phyloP scores from a whole-genome alignment of 2,888 invertebrate species.

The Halocaridina rubra region DNA sequence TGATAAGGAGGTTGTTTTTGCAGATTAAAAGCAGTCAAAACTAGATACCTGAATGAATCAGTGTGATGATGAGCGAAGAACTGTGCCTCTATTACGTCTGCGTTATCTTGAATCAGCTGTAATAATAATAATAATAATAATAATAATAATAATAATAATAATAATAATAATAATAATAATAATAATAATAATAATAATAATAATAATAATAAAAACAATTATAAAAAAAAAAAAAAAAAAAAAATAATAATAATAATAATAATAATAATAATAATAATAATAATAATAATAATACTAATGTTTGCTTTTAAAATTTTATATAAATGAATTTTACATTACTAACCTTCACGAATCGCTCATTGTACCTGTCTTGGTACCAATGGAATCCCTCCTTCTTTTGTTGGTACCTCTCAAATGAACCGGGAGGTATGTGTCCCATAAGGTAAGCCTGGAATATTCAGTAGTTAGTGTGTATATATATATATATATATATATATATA shows the following conservation, averaged over 20 bases:
- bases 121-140: slow-evolving; percentile 33
- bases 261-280: background rate
- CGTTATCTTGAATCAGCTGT: slow-evolving; percentile 66
- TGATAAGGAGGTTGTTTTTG: too few relatives aligned
- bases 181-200: background rate
- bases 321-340: background rate
- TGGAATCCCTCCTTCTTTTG: slow-evolving; percentile 64
- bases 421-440: slow-evolving; percentile 65
- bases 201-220: background rate
- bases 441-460: slow-evolving; percentile 40
- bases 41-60: slow-evolving; percentile 66
- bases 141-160: background rate
- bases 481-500: background rate
- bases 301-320: background rate
- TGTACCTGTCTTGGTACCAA: slow-evolving; percentile 68
- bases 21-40: background rate
- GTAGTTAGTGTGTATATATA: background rate
- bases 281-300: background rate
- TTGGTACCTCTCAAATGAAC: slow-evolving; percentile 66
- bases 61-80: slow-evolving; percentile 68
- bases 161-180: background rate
- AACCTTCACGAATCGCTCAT: slow-evolving; percentile 65
- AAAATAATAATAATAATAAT: background rate
- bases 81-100: slow-evolving; percentile 68
- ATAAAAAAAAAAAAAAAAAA: background rate